Percentiles rank a stretch among this genome's conserved stretches.
phyloP scores from a whole-genome alignment of 2,888 invertebrate genomes.

The Diaperis boleti region DNA sequence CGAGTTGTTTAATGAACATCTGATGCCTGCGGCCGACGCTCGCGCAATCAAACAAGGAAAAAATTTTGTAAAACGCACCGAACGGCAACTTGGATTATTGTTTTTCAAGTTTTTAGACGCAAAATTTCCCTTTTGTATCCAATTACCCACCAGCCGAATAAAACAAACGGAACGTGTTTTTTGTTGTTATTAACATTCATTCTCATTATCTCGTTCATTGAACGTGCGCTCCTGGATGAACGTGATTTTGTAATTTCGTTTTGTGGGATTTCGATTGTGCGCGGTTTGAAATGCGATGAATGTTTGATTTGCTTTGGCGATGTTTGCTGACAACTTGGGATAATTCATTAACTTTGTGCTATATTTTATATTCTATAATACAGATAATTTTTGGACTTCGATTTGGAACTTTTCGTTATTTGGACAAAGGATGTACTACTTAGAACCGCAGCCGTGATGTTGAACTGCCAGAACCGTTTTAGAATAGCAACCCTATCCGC shows the following conservation, averaged over 20 bases:
- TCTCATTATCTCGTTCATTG: slow-evolving; percentile 11
- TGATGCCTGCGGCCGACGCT: slow-evolving; percentile 42
- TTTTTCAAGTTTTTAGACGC: slow-evolving; percentile 1
- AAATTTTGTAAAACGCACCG: slow-evolving; percentile 23
- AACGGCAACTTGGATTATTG: slow-evolving; percentile 12
- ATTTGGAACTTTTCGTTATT: too few species aligned
- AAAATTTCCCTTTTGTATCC: slow-evolving; percentile 5
- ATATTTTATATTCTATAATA: too few species aligned
- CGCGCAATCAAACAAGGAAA: slow-evolving; percentile 44
- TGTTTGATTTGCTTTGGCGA: too few species aligned
- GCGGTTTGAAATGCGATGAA: not conserved
- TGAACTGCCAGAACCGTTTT: too few species aligned
- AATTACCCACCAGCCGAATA: slow-evolving; percentile 19
- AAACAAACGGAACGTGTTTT: slow-evolving; percentile 2
- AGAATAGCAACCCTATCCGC: too few species aligned
- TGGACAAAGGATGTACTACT: too few species aligned
- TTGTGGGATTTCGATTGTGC: too few species aligned
- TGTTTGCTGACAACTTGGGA: too few species aligned
- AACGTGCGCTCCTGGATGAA: not conserved
- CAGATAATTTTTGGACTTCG: too few species aligned
- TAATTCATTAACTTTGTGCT: too few species aligned
- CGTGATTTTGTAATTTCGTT: too few species aligned
- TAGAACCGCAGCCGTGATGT: too few species aligned
- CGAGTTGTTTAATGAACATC: slow-evolving; percentile 47
- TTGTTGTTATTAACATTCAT: slow-evolving; percentile 1